Conservation (phyloP, 2,888 invertebrate genomes). For the Phoenoteleia sp. region DNA sequence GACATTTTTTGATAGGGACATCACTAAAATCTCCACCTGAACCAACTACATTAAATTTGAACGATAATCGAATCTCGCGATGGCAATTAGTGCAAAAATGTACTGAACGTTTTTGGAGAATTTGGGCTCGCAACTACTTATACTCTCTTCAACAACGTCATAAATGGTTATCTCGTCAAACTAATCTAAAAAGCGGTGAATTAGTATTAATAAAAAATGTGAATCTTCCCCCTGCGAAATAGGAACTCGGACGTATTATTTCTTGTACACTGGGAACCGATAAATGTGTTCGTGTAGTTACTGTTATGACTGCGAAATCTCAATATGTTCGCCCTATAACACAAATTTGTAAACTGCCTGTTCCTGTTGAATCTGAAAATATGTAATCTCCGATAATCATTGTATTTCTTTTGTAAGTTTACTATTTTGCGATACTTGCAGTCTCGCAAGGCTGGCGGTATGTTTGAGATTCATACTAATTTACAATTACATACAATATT, state of each 20-base stretch:
- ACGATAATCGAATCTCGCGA: conserved; percentile 3
- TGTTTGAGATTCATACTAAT: not conserved
- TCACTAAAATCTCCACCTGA: not conserved
- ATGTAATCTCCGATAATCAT: too few relatives aligned
- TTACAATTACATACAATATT: too few relatives aligned
- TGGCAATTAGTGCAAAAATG: conserved; percentile 20
- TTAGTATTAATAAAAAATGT: conserved; percentile 14
- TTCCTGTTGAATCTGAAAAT: not conserved
- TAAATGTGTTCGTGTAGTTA: not conserved
- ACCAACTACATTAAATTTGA: not conserved
- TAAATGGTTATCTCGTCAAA: conserved; percentile 1
- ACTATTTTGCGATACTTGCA: not conserved
- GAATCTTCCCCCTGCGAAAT: conserved; percentile 18
- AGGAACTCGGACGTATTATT: conserved; percentile 10
- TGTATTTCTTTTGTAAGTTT: too few relatives aligned
- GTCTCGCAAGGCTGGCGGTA: not conserved
- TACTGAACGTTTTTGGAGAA: conserved; percentile 8
- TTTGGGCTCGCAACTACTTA: conserved; percentile 32
- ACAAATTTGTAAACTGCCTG: conserved; percentile 11
- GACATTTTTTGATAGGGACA: conserved; percentile 13
- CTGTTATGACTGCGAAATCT: conserved; percentile 21
- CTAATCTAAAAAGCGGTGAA: conserved; percentile 18
- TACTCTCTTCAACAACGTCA: conserved; percentile 15
- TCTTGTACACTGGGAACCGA: conserved; percentile 37
- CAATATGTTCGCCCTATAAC: conserved; percentile 26